Conservation (phyloP, 2,888 invertebrate species). For the Drosophila paramelanica region DNA sequence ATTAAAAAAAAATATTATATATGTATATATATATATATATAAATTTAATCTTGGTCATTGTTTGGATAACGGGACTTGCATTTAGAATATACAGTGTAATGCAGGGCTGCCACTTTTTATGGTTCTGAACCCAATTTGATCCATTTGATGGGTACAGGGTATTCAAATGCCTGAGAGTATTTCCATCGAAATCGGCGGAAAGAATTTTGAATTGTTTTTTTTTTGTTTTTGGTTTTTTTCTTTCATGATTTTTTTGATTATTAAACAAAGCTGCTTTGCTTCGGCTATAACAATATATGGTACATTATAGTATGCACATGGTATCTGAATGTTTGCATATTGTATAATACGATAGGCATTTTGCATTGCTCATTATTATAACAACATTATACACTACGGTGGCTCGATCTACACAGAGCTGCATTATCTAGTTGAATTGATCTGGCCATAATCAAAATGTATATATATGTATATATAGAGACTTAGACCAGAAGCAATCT, state of each 20-base stretch:
- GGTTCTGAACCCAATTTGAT: neutral
- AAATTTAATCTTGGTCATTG: slow-evolving; percentile 7
- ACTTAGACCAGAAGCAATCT: slow-evolving; percentile 4
- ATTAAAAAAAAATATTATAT: neutral
- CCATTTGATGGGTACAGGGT: slow-evolving; percentile 26
- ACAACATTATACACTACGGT: slow-evolving; percentile 30
- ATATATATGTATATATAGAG: neutral
- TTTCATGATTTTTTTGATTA: neutral
- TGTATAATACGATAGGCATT: slow-evolving; percentile 33
- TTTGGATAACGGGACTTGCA: neutral
- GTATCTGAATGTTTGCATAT: slow-evolving; percentile 17
- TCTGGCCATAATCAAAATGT: slow-evolving; percentile 15
- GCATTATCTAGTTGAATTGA: slow-evolving; percentile 14
- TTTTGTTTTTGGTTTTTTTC: too few species aligned
- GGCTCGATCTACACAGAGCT: slow-evolving; percentile 18
- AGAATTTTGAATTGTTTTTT: slow-evolving; percentile 19
- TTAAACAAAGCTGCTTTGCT: slow-evolving; percentile 13
- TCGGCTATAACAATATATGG: slow-evolving; percentile 39
- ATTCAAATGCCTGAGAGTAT: slow-evolving; percentile 59
- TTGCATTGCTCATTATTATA: slow-evolving; percentile 26
- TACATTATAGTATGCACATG: slow-evolving; percentile 10
- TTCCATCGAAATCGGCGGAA: slow-evolving; percentile 45
- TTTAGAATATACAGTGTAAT: neutral
- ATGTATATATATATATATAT: too few species aligned
- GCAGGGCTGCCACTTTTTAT: too few species aligned